A percentile compares a stretch with the other conserved stretches of the same genome.
These are phyloP conservation scores for Stomorhina lunata DNA, from an alignment of 2,888 invertebrate genomes.

Conservation along the genomic window DNA sequence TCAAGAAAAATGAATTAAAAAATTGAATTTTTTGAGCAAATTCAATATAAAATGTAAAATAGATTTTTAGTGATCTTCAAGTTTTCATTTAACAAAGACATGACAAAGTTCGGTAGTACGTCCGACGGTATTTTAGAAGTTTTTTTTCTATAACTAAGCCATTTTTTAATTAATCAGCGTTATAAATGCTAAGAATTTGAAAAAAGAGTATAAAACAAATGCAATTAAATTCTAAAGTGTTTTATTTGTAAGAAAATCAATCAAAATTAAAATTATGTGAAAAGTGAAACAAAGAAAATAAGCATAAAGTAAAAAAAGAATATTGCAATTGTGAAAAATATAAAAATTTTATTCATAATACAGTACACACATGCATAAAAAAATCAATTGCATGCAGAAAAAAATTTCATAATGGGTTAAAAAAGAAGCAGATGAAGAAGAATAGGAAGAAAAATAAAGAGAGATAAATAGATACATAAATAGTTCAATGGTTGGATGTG, in stretches of 20 bases:
- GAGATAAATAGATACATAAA: slow-evolving; percentile 20
- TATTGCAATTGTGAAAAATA: neutral
- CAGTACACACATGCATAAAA: neutral
- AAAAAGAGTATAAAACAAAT: neutral
- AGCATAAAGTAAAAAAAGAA: slow-evolving; percentile 2
- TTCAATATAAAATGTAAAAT: slow-evolving; percentile 43
- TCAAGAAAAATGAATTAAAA: slow-evolving; percentile 17
- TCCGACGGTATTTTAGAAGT: neutral
- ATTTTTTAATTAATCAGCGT: neutral
- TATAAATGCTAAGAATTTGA: neutral
- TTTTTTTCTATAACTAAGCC: neutral
- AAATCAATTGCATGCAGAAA: slow-evolving; percentile 23
- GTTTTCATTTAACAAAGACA: slow-evolving; percentile 47
- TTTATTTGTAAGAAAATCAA: slow-evolving; percentile 25
- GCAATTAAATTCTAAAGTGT: neutral
- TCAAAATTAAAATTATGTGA: neutral
- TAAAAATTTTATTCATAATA: neutral
- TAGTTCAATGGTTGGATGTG: neutral
- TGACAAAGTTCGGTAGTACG: neutral
- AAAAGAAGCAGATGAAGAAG: neutral
- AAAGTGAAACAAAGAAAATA: slow-evolving; percentile 30
- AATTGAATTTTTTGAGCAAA: slow-evolving; percentile 6
- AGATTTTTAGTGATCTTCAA: slow-evolving; percentile 55
- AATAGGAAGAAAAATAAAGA: neutral
- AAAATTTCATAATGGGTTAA: slow-evolving; percentile 44